Base-by-base conservation (phyloP, 1,140 invertebrate genomes). In the Apis cerana region DNA sequence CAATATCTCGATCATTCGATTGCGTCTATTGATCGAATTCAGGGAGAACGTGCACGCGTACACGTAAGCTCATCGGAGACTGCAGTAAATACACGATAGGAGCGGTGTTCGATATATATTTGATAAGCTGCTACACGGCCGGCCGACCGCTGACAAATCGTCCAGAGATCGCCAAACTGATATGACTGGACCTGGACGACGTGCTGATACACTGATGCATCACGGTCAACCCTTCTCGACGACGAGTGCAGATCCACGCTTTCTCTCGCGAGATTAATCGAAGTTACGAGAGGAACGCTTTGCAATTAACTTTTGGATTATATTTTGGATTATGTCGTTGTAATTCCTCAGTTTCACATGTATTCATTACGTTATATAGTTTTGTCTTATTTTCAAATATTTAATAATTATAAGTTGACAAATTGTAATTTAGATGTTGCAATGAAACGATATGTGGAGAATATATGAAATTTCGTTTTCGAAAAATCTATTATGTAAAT, bases 21-120 rank as follows among this genome's bases (percentile, higher is more conserved):
- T 64, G 69, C 61, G 64, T 56, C 74, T 58, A 70, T 75, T 81
- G 83, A 88, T 88, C 76, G 80, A 80, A 85, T 80, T 75, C 64
- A 9, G 62, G 11, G 65, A 81, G 80, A 75, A 88, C 70, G 77
- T 65, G 81, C 75, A 80, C 79, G 67, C 82, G 82, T 89, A 83
- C 88, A 87, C 81, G 88, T 85, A 85, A 85, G 87, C 84, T 87
- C 83, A 82, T 67, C 74, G 86, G 19, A 23, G 71, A 69, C 76
- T 50, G 85, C 85, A 88, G 90, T 90, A 92, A 93, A 93, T 92
- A 92, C 91, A 93, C 87, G 92, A 87, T 85, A 90, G 89, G 90
- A 92, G 89, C 91, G 85, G 87, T 92, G 91, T 93, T 91, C 90
- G 92, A 93, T 93, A 93, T 92, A 93, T 92, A 92, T 93, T 93